Evolutionary conservation across 2,888 invertebrate genomes (phyloP).

Genomic region (Spisula solida): DNA sequence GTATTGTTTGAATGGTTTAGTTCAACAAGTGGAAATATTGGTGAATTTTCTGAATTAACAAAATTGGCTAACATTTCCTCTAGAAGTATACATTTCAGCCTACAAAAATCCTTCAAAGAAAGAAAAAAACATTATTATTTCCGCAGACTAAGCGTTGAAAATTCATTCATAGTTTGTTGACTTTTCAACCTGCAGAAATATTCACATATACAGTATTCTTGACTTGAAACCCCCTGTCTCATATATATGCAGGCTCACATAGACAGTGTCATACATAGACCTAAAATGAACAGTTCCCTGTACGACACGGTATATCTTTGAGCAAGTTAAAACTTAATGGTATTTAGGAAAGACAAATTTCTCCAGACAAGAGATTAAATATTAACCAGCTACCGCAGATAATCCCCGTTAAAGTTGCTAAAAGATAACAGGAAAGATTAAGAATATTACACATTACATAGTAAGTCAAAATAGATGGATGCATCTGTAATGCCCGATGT

Average conservation of each 20-base stretch:
- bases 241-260: not conserved
- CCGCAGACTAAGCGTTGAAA: no score
- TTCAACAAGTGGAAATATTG: no score
- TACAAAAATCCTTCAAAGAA: no score
- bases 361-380: not conserved
- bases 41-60: no score
- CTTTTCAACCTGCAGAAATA: no score
- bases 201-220: not conserved
- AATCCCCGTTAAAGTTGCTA: constrained; percentile 20
- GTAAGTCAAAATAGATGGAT: constrained; percentile 12
- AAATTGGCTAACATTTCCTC: no score
- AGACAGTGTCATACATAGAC: not conserved
- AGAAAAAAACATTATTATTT: no score
- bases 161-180: no score
- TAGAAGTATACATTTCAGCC: no score
- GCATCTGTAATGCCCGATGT: not conserved
- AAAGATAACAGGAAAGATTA: not conserved
- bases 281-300: not conserved
- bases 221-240: not conserved
- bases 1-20: not conserved
- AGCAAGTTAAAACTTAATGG: constrained; percentile 9
- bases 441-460: not conserved
- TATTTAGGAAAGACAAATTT: constrained; percentile 26
- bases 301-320: not conserved
- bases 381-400: not conserved